These are phyloP conservation scores for Mustela nigripes DNA, from an alignment of 2,113 vertebrate species.

Conservation along the genomic window DNA sequence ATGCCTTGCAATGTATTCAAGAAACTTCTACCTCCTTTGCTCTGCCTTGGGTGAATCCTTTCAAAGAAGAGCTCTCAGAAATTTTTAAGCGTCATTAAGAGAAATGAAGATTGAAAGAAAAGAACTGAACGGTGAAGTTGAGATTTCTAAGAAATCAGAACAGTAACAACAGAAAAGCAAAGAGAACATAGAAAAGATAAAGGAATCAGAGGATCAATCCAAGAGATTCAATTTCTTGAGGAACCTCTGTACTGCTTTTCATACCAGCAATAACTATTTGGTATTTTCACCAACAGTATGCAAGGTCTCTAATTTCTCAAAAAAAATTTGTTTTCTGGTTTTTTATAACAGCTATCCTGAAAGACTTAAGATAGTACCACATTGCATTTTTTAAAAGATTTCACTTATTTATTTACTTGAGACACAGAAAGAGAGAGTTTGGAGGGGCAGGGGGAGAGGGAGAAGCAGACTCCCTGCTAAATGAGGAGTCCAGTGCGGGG, in stretches of 20 bases:
- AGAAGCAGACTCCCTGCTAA: too few species aligned
- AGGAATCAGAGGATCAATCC: not conserved
- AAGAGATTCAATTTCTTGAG: not conserved
- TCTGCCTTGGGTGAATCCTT: not conserved
- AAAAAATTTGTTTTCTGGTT: not conserved
- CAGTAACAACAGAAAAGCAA: not conserved
- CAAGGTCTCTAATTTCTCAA: not conserved
- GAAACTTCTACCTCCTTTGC: not conserved
- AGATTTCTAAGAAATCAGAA: not conserved
- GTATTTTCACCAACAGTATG: not conserved
- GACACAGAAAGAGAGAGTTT: too few species aligned
- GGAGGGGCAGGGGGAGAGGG: too few species aligned
- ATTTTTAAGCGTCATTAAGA: not conserved
- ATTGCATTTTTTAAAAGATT: not conserved
- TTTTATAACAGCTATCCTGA: not conserved
- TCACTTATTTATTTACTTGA: too few species aligned
- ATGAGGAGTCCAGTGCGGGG: too few species aligned
- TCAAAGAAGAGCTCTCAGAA: not conserved
- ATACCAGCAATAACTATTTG: not conserved
- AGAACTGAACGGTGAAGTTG: not conserved
- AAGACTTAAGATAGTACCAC: not conserved
- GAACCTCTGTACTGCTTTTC: not conserved
- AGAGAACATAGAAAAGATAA: not conserved
- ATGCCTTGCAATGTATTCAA: not conserved
- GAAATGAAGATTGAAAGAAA: not conserved